Conservation (phyloP, 1,140 invertebrate genomes). For the Eupeodes corollae region DNA sequence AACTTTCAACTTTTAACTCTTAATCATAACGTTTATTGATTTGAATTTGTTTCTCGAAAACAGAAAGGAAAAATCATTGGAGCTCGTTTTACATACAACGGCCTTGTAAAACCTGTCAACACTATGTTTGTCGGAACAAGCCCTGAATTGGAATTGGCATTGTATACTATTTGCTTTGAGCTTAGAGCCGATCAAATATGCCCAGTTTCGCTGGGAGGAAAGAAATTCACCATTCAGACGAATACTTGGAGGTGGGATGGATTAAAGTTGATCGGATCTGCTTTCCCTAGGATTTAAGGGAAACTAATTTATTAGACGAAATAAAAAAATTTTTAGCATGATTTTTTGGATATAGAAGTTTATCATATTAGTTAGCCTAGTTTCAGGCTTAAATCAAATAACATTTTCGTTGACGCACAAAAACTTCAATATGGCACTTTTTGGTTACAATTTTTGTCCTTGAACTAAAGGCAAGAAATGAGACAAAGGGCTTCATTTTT, state of each 20-base stretch:
- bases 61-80: conserved; percentile 63
- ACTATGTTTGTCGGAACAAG: conserved; percentile 80
- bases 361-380: too few species aligned
- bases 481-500: too few species aligned
- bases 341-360: too few species aligned
- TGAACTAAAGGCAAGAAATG: too few species aligned
- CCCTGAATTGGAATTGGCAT: conserved; percentile 81
- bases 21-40: not conserved
- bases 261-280: conserved; percentile 62
- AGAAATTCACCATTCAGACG: conserved; percentile 56
- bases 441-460: too few species aligned
- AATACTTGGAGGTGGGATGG: conserved; percentile 56
- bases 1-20: too few species aligned
- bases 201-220: conserved; percentile 53
- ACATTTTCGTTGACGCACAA: too few species aligned
- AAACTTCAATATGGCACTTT: too few species aligned
- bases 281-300: conserved; percentile 52
- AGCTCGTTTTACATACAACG: conserved; percentile 60
- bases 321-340: too few species aligned
- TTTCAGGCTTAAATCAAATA: too few species aligned
- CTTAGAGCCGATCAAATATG: conserved; percentile 55
- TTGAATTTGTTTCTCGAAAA: conserved; percentile 20
- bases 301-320: too few species aligned
- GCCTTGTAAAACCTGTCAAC: conserved; percentile 60
- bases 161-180: conserved; percentile 78